Percentiles rank a stretch among this genome's conserved stretches.
phyloP scores from a whole-genome alignment of 2,888 invertebrate species.

The Nomada fabriciana region DNA sequence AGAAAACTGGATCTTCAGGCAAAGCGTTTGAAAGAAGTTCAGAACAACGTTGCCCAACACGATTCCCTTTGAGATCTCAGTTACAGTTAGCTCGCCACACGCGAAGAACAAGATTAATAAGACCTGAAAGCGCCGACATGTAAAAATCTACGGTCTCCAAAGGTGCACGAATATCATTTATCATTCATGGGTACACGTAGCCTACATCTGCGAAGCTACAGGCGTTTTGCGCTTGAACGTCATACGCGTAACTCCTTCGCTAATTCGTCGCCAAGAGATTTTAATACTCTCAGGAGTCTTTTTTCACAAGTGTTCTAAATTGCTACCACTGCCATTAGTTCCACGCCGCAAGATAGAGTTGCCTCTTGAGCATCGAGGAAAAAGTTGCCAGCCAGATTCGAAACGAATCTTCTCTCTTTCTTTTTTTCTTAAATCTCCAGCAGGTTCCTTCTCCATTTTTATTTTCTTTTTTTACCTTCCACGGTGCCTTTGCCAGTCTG shows the following conservation, averaged over 20 bases:
- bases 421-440: slow-evolving; percentile 28
- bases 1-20: background rate
- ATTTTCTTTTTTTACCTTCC: slow-evolving; percentile 17
- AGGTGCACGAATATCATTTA: slow-evolving; percentile 6
- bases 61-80: background rate
- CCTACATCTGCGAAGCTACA: slow-evolving; percentile 21
- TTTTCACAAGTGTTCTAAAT: background rate
- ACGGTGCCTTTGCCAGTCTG: slow-evolving; percentile 49
- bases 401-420: slow-evolving; percentile 12
- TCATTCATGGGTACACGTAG: slow-evolving; percentile 30
- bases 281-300: slow-evolving; percentile 8
- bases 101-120: slow-evolving; percentile 17
- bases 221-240: slow-evolving; percentile 8
- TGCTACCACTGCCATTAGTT: background rate
- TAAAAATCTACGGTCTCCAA: background rate
- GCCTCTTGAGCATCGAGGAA: background rate
- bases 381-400: slow-evolving; percentile 12
- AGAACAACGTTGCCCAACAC: background rate
- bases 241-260: background rate
- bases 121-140: slow-evolving; percentile 2
- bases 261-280: slow-evolving; percentile 26
- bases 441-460: too few species aligned
- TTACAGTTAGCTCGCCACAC: slow-evolving; percentile 1
- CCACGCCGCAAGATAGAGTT: slow-evolving; percentile 12
- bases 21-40: background rate